Conservation (phyloP, 2,888 invertebrate species). For the Neocrepidodera transversa region DNA sequence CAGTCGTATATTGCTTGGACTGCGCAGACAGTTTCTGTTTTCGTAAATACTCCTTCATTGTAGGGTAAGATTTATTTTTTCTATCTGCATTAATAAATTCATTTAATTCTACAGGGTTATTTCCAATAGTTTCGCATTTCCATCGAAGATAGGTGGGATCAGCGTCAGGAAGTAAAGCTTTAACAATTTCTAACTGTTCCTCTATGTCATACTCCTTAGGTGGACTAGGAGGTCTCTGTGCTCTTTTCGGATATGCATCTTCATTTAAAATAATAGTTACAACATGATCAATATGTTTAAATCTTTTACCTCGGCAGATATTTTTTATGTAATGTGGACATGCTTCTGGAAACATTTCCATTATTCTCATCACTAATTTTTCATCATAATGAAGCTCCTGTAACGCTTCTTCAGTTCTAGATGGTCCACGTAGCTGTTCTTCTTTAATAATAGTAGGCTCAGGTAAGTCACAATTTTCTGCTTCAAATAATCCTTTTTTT, state of each 20-base stretch:
- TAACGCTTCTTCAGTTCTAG: too few relatives aligned
- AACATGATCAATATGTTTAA: conserved; percentile 41
- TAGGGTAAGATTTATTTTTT: conserved; percentile 49
- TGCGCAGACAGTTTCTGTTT: conserved; percentile 55
- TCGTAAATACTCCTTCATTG: conserved; percentile 49
- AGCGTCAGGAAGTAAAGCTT: conserved; percentile 50
- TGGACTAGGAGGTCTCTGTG: conserved; percentile 24
- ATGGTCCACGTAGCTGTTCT: too few relatives aligned
- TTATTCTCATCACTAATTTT: conserved; percentile 38
- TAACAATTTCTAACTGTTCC: conserved; percentile 47
- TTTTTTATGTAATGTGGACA: conserved; percentile 46
- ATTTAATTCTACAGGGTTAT: conserved; percentile 42
- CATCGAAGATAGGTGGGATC: conserved; percentile 49
- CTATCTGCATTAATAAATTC: conserved; percentile 45
- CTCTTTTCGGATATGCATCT: conserved; percentile 48
- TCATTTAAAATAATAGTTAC: conserved; percentile 38
- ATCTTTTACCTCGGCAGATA: conserved; percentile 41
- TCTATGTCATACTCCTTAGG: conserved; percentile 42
- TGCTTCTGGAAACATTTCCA: conserved; percentile 52
- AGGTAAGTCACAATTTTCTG: too few relatives aligned
- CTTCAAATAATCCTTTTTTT: too few relatives aligned
- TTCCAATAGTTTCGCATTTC: conserved; percentile 41
- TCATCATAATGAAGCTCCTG: too few relatives aligned
- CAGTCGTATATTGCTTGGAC: conserved; percentile 57
- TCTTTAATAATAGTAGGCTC: too few relatives aligned